These are phyloP conservation scores for Atlantisia rogersi DNA, from an alignment of 2,113 vertebrate species.

Conservation along the genomic window DNA sequence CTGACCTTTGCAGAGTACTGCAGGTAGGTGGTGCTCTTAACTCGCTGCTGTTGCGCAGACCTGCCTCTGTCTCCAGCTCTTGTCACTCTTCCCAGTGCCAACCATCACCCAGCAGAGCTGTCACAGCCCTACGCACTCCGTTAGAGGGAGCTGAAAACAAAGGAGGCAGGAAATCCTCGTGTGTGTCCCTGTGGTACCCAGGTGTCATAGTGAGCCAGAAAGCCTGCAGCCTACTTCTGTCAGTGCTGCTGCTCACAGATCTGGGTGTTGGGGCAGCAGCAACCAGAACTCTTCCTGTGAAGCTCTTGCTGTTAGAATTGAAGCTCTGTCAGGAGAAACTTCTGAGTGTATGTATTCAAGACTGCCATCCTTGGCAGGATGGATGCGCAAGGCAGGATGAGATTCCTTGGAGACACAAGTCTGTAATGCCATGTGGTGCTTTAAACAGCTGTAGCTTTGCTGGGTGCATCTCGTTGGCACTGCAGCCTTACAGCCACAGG, in stretches of 20 bases:
- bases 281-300: neutral
- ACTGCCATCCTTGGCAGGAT: neutral
- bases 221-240: neutral
- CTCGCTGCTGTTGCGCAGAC: neutral
- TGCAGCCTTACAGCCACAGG: accelerated
- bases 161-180: neutral
- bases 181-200: accelerated
- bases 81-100: neutral
- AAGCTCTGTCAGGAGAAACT: neutral
- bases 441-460: neutral
- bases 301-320: neutral
- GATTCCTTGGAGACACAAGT: neutral
- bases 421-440: neutral
- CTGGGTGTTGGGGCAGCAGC: neutral
- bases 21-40: slow-evolving; percentile 83
- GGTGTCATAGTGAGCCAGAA: neutral
- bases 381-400: neutral
- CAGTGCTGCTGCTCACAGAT: accelerated
- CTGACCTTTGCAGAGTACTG: slow-evolving; percentile 98
- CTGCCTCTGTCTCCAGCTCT: neutral
- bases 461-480: neutral
- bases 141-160: neutral
- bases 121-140: neutral
- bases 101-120: neutral
- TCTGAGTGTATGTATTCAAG: accelerated